Evolutionary conservation across 2,113 vertebrate genomes (phyloP), one percentile per base, ranked within the genome.

Genomic region (Synodontis membranacea): DNA sequence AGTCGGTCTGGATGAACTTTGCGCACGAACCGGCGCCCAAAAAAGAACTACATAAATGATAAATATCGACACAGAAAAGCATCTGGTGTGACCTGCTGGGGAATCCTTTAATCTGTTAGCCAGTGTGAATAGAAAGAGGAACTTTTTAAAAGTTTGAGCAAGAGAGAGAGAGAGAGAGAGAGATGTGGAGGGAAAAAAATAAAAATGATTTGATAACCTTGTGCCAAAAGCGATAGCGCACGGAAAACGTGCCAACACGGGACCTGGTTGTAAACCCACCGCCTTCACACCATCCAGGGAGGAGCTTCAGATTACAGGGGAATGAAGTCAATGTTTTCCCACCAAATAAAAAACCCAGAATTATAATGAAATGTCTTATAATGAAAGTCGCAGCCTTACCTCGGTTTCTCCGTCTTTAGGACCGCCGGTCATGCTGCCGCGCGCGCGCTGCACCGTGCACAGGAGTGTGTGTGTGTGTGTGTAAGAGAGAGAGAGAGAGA

Each of bases 401-500:
- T 95, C 96, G 23, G 96, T 93, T 60, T 97, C 96, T 82, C 94
- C 94, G 96, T 96, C 96, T 94, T 96, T 97, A 93, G 89, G 91
- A 90, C 96, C 97, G 90, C 96, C 96, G 90, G 98, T 97, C 98
- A 99, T 99, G 94, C 94, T 96, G 96, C 82, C 92, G 87, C 14
- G 90, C 88, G 90, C 86, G 90, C 88, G 91, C 88, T 92, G 90
- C 86, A 91, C 86, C 90, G 92, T 86, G 92, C 64, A 11, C 60
- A n/a, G 19, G 46, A 5, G 34, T 58, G 66, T 54, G 19, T 75
- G 42, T n/a, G 74, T 31, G 44, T 31, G 46, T 3, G 50, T n/a
- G n/a, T n/a, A 90, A 83, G 72, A 88, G 89, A 91, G 91, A 84
- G 76, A 88, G 86, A 84, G 80, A 90, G 90, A 83, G 72, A 88